These are phyloP conservation scores for Anguilla rostrata DNA, from an alignment of 2,113 vertebrate species.

Conservation along the genomic window DNA sequence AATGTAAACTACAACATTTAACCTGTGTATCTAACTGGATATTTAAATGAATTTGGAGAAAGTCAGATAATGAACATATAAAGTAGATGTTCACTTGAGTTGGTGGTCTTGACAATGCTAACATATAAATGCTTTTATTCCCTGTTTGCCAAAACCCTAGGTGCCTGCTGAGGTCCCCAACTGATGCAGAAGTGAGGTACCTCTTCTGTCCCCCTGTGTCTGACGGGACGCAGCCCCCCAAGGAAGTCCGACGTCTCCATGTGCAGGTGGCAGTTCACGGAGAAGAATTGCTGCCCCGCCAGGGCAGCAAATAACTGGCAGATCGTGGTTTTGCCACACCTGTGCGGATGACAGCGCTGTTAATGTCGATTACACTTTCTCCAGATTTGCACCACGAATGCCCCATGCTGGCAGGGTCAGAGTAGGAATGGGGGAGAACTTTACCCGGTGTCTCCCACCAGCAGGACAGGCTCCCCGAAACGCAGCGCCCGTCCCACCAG, in stretches of 20 bases:
- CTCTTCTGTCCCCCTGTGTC: constrained; percentile 74
- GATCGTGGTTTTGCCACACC: constrained; percentile 96
- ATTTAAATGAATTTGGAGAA: neutral
- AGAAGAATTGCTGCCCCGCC: constrained; percentile 77
- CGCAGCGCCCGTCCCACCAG: constrained; percentile 86
- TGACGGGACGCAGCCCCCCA: constrained; percentile 85
- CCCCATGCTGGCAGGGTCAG: neutral
- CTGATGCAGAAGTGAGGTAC: constrained; percentile 48
- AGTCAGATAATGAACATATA: too few relatives aligned
- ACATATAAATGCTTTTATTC: too few relatives aligned
- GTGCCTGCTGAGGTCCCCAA: neutral
- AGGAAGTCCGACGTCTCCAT: constrained; percentile 98
- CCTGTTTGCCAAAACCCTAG: neutral
- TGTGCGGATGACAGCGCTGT: constrained; percentile 42
- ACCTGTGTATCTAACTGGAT: neutral
- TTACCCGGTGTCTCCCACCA: constrained; percentile 96
- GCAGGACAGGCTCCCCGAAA: constrained; percentile 89
- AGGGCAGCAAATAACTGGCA: constrained; percentile 92
- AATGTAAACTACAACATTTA: neutral
- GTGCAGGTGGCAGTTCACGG: constrained; percentile 91
- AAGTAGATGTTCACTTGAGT: too few relatives aligned
- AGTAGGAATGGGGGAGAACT: constrained; percentile 1
- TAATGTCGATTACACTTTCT: neutral
- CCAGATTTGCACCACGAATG: neutral
- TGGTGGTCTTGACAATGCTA: too few relatives aligned